A percentile compares a stretch with the other conserved stretches of the same genome.
Conservation (phyloP, 2,113 vertebrate genomes). For the Syrrhaptes paradoxus region DNA sequence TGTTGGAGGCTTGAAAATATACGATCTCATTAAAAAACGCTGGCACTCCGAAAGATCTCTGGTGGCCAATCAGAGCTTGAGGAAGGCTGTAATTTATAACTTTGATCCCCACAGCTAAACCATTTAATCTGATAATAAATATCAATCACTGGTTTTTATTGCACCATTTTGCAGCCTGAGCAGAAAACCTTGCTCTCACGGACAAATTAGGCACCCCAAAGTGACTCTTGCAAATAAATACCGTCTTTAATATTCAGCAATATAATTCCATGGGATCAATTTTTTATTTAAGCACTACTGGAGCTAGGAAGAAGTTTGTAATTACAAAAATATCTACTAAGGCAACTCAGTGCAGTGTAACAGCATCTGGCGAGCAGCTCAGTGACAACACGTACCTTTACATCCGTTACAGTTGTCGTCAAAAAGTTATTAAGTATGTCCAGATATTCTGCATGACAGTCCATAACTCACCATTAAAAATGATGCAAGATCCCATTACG, state of each 20-base stretch:
- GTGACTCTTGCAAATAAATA: slow-evolving; percentile 67
- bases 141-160: slow-evolving; percentile 78
- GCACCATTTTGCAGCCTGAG: slow-evolving; percentile 74
- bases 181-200: slow-evolving; percentile 68
- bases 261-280: slow-evolving; percentile 24
- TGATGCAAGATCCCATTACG: neutral
- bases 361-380: slow-evolving; percentile 15
- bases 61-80: slow-evolving; percentile 79
- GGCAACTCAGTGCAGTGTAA: neutral
- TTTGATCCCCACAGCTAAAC: slow-evolving; percentile 61
- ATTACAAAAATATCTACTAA: neutral
- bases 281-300: neutral
- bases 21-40: slow-evolving; percentile 64
- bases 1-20: slow-evolving; percentile 44
- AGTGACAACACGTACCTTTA: slow-evolving; percentile 1
- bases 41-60: slow-evolving; percentile 72
- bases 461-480: slow-evolving; percentile 52
- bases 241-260: neutral
- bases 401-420: neutral
- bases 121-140: slow-evolving; percentile 79
- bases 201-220: slow-evolving; percentile 70
- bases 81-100: slow-evolving; percentile 68
- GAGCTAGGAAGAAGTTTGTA: slow-evolving; percentile 15
- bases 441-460: slow-evolving; percentile 21
- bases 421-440: slow-evolving; percentile 36